Evolutionary conservation across 2,888 invertebrate genomes (phyloP).

Genomic region (Trichogramma dendrolimi): DNA sequence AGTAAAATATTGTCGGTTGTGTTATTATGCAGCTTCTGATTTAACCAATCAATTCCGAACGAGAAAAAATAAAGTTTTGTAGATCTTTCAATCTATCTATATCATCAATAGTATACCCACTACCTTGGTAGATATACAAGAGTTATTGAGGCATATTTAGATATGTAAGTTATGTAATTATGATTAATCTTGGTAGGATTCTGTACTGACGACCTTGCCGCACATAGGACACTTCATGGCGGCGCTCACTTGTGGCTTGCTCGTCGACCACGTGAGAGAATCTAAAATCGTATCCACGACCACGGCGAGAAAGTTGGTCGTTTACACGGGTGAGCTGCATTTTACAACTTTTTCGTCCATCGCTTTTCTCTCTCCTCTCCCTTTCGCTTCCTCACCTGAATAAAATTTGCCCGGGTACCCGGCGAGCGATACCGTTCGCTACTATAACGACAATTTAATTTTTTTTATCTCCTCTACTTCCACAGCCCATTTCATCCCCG

Average conservation of each 20-base stretch:
- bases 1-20: too few relatives aligned
- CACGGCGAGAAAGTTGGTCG: conserved; percentile 57
- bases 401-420: not conserved
- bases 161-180: conserved; percentile 14
- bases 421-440: too few relatives aligned
- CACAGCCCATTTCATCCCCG: conserved; percentile 58
- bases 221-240: conserved; percentile 59
- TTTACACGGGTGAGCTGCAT: conserved; percentile 54
- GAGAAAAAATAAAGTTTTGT: too few relatives aligned
- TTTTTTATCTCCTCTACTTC: conserved; percentile 1
- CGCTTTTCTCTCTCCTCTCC: not conserved
- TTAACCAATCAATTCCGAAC: too few relatives aligned
- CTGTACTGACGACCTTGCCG: conserved; percentile 56
- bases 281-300: conserved; percentile 57
- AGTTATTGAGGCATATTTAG: not conserved
- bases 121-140: too few relatives aligned
- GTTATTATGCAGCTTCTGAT: too few relatives aligned
- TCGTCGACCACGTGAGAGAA: conserved; percentile 57
- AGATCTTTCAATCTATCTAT: too few relatives aligned
- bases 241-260: conserved; percentile 57
- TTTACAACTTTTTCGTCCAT: conserved; percentile 3
- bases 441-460: conserved; percentile 9
- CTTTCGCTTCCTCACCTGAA: not conserved
- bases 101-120: too few relatives aligned
- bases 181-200: conserved; percentile 49